Percentiles rank a stretch among this genome's conserved stretches.
These are phyloP conservation scores for Malacoctenus gilli DNA, from an alignment of 2,797 vertebrate species.

Conservation along the genomic window DNA sequence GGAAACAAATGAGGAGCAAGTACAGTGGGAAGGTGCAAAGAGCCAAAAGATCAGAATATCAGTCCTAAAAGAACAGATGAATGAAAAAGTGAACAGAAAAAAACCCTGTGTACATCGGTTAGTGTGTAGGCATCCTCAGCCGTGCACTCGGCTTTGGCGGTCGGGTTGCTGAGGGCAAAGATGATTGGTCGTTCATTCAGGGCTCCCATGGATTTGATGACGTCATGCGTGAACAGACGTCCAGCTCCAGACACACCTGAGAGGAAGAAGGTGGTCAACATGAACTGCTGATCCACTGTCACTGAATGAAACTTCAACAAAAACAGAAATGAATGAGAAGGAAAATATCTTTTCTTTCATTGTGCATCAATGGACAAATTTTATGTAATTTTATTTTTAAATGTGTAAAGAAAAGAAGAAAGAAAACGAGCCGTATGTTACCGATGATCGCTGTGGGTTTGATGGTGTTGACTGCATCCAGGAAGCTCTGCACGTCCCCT, in stretches of 20 bases:
- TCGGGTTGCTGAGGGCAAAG: conserved; percentile 96
- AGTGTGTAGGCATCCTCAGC: conserved; percentile 92
- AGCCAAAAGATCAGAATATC: no score
- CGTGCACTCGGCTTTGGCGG: conserved; percentile 92
- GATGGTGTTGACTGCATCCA: conserved; percentile 92
- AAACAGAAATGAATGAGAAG: no score
- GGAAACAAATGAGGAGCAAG: not conserved
- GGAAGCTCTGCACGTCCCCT: conserved; percentile 83
- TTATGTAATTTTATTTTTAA: no score
- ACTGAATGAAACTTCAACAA: not conserved
- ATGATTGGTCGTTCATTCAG: conserved; percentile 92
- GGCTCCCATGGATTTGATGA: conserved; percentile 88
- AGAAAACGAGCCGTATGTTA: conserved; percentile 56
- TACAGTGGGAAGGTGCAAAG: not conserved
- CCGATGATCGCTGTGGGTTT: conserved; percentile 93
- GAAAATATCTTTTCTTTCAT: no score
- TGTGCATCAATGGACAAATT: no score
- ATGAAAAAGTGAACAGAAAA: not conserved
- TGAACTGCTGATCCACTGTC: no score
- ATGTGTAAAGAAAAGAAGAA: no score
- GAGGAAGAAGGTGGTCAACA: conserved; percentile 9
- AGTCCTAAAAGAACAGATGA: no score
- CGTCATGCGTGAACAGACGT: conserved; percentile 87
- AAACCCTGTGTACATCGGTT: conserved; percentile 85
- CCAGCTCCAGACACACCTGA: conserved; percentile 95